Base-by-base conservation (phyloP, 2,113 vertebrate genomes). In the Circaetus cinerascens region DNA sequence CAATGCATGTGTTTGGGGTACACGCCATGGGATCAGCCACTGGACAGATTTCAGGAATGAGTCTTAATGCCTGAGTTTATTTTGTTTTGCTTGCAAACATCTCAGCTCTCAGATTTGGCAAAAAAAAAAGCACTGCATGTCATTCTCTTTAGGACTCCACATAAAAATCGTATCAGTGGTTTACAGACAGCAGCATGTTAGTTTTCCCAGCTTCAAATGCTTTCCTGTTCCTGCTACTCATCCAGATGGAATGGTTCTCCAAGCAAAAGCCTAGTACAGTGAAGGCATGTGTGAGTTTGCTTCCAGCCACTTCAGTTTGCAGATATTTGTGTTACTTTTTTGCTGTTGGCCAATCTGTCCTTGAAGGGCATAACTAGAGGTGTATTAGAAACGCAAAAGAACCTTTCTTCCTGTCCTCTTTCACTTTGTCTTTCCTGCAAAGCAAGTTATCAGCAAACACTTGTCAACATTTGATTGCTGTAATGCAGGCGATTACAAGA, bases 61-160 rank as follows among this genome's bases (percentile, higher is more conserved):
- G 34, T 30, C 75, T 80, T 34, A 80, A 8, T 75, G 79, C 68
- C 36, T 6, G 38, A 55, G 63, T 51, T 88, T 71, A 74, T 62
- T 94, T 88, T 86, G 55, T 56, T 91, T 87, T 94, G 64, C 73
- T 92, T 83, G 94, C 88, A 92, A 93, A 95, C 68, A 88, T 83
- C 59, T 79, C 51, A 95, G 68, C 64, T 87, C 64, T 93, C 0
- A 0, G 11, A 56, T 46, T 72, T 71, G 59, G 59, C 9, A 32
- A 81, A 88, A 90, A 18, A 63, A 48, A 68, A 40, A 27, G 30
- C 29, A 66, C 29, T n/a, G 63, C 26, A 30, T 86, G 32, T 86
- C 71, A 8, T 80, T 86, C 38, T 63, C 51, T 84, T 80, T 55
- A 80, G 46, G 11, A 43, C 30, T 93, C 22, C 68, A 64, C n/a